A percentile compares a stretch with the other conserved stretches of the same genome.
Evolutionary conservation across 2,888 invertebrate genomes (phyloP).

Genomic region (Nowickia ferox): DNA sequence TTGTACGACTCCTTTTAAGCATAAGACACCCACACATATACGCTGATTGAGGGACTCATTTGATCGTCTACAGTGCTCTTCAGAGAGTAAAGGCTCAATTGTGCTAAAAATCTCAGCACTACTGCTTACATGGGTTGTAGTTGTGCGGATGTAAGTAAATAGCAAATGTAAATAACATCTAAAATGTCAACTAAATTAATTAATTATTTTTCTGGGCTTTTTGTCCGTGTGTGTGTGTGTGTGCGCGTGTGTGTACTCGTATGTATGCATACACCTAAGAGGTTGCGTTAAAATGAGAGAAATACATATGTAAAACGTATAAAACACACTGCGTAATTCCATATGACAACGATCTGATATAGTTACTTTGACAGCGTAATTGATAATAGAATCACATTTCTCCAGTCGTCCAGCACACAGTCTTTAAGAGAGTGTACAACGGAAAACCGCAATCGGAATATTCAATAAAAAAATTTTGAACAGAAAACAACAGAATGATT

Average conservation of each 20-base stretch:
- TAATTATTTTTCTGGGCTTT: constrained; percentile 1
- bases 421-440: constrained; percentile 5
- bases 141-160: constrained; percentile 46
- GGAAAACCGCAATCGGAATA: not conserved
- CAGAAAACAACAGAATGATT: constrained; percentile 31
- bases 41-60: too few species aligned
- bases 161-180: not conserved
- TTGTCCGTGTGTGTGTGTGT: not conserved
- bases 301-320: not conserved
- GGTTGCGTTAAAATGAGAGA: constrained; percentile 21
- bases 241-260: not conserved
- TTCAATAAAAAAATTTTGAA: not conserved
- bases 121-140: constrained; percentile 1
- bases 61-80: too few species aligned
- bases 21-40: too few species aligned
- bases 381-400: constrained; percentile 11
- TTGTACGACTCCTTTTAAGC: too few species aligned
- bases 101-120: too few species aligned
- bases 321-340: constrained; percentile 11
- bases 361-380: constrained; percentile 18
- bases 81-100: too few species aligned
- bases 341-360: not conserved
- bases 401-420: not conserved
- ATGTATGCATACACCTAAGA: not conserved
- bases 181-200: constrained; percentile 10